Base-by-base conservation (phyloP, 2,888 invertebrate species). In the Meloe dianella region DNA sequence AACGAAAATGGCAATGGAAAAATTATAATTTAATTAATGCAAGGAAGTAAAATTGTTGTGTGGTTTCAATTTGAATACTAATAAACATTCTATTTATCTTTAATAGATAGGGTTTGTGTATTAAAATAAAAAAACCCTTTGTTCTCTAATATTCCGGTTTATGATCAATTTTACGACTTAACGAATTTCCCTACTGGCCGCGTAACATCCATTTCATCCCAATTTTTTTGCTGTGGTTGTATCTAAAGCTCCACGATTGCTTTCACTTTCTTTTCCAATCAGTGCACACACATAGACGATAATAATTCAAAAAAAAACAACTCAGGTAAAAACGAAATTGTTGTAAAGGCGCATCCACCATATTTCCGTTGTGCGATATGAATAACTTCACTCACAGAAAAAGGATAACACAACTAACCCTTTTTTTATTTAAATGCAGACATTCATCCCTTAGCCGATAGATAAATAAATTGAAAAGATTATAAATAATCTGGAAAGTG, bases 41-140 rank as follows among this genome's bases (percentile, higher is more conserved):
- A 29, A 63, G 66, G 66, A 66, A 66, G 63, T 60, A 24, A n/a
- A 29, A 30, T 54, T 27, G 63, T 57, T 60, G 63, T 47, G 66
- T 9, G 8, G 20, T 8, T 47, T 10, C 17, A 41, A 5, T 47
- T 20, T 1, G 47, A 47, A 47, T 47, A 47, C 20, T 41, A 41
- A 41, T 41, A 4, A 14, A 0, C 12, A 35, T 35, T 27, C 2
- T 27, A 27, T 27, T 27, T 27, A 27, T 27, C 27, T 27, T 27
- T 27, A 27, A 27, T 27, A 27, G 27, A 27, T n/a, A 27, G 27
- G 27, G 27, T 27, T 27, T 3, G n/a, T n/a, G n/a, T n/a, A n/a
- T n/a, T 4, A 27, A 2, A 27, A 27, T 4, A 27, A 27, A 27
- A 27, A 3, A 27, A 27, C 27, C 27, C 2, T 27, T 27, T 27